Conservation (phyloP, 2,888 invertebrate genomes). For the Anaspis maculata region DNA sequence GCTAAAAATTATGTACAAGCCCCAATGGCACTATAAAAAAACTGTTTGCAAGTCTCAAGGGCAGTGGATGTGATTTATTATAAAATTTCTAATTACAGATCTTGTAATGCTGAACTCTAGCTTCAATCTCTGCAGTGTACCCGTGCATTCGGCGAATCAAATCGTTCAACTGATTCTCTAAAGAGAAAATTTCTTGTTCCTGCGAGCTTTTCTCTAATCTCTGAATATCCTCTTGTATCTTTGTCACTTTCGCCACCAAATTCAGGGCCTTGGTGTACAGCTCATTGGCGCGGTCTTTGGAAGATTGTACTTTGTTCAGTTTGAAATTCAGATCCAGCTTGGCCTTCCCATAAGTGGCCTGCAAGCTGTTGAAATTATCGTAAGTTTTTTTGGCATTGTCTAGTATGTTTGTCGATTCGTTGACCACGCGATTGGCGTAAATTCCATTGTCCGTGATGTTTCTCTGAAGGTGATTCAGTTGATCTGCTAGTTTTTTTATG, state of each 20-base stretch:
- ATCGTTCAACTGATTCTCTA: slow-evolving; percentile 52
- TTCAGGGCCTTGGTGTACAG: slow-evolving; percentile 73
- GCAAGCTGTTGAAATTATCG: slow-evolving; percentile 54
- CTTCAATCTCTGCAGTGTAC: slow-evolving; percentile 53
- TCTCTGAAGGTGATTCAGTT: slow-evolving; percentile 68
- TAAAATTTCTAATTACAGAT: slow-evolving; percentile 41
- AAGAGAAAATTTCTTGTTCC: slow-evolving; percentile 42
- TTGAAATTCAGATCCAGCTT: slow-evolving; percentile 63
- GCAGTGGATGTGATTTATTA: slow-evolving; percentile 16
- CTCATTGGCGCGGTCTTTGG: slow-evolving; percentile 69
- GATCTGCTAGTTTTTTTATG: slow-evolving; percentile 61
- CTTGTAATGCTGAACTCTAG: slow-evolving; percentile 54
- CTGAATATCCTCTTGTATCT: slow-evolving; percentile 33
- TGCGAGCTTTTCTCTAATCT: slow-evolving; percentile 31
- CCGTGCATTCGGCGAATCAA: slow-evolving; percentile 55
- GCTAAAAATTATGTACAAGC: slow-evolving; percentile 17
- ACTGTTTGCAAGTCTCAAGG: slow-evolving; percentile 6
- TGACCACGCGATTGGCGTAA: slow-evolving; percentile 72
- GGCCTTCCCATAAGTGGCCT: slow-evolving; percentile 63
- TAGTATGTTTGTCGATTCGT: slow-evolving; percentile 65
- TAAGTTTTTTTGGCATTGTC: slow-evolving; percentile 63
- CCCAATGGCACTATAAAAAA: too few species aligned
- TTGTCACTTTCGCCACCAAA: slow-evolving; percentile 52
- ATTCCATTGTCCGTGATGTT: slow-evolving; percentile 75
- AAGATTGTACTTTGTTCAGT: slow-evolving; percentile 65